Conservation (phyloP, 2,797 vertebrate genomes). For the Sphenodon punctatus region DNA sequence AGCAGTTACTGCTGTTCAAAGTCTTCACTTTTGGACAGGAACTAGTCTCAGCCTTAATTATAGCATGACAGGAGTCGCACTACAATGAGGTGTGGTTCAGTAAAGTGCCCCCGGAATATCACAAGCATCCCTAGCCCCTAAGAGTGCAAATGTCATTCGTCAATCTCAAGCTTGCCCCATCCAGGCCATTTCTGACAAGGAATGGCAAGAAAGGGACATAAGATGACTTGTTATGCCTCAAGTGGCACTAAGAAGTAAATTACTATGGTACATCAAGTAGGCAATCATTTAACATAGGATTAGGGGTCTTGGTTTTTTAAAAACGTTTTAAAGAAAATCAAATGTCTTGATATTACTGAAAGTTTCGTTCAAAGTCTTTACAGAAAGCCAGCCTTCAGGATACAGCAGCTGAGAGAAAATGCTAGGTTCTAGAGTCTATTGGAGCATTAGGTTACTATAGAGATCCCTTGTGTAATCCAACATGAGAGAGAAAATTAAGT, state of each 20-base stretch:
- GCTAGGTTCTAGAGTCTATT: background rate
- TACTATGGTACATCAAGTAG: slow-evolving; percentile 41
- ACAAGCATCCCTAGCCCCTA: slow-evolving; percentile 12
- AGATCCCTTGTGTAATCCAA: background rate
- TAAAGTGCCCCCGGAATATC: background rate
- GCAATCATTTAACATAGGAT: slow-evolving; percentile 47
- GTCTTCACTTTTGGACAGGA: too few species aligned
- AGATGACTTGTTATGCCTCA: slow-evolving; percentile 15
- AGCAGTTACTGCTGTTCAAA: too few species aligned
- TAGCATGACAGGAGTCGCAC: too few species aligned
- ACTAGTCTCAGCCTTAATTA: too few species aligned
- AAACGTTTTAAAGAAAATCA: slow-evolving; percentile 20
- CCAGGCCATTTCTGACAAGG: background rate
- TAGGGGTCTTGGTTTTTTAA: slow-evolving; percentile 23
- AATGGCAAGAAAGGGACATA: slow-evolving; percentile 29
- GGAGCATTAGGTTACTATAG: background rate
- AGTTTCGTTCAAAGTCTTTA: background rate
- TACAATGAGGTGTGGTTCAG: background rate
- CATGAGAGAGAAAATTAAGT: background rate
- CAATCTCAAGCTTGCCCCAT: slow-evolving; percentile 28
- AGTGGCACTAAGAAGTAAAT: slow-evolving; percentile 44
- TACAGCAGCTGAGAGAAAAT: slow-evolving; percentile 16
- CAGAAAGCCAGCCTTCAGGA: slow-evolving; percentile 7
- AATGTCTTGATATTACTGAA: slow-evolving; percentile 12
- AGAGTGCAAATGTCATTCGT: slow-evolving; percentile 43